Conservation (phyloP, 2,888 invertebrate genomes). For the Bellardia pandia region DNA sequence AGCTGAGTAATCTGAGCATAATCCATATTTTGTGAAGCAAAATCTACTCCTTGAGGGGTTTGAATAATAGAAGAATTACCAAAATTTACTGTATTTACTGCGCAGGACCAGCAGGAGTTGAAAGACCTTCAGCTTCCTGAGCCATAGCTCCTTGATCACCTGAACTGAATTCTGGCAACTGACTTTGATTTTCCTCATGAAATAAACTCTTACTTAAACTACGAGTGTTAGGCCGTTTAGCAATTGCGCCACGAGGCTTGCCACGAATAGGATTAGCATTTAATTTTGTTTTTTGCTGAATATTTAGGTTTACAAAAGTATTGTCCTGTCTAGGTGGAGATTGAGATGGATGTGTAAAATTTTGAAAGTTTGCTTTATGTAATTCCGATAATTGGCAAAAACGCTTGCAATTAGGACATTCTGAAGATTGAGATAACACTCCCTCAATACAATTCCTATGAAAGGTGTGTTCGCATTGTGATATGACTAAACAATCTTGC, state of each 20-base stretch:
- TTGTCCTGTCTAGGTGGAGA: no score
- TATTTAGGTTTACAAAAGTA: no score
- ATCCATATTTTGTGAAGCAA: not conserved
- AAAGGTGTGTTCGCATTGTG: no score
- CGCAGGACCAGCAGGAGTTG: not conserved
- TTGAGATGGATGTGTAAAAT: not conserved
- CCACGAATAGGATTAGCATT: not conserved
- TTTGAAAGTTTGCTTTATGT: not conserved
- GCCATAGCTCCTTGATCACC: not conserved
- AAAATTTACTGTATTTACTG: not conserved
- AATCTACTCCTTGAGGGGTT: not conserved
- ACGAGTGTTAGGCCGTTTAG: not conserved
- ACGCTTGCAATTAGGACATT: not conserved
- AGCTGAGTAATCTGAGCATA: not conserved
- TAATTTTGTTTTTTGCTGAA: not conserved
- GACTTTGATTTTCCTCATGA: not conserved
- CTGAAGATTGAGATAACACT: constrained; percentile 1
- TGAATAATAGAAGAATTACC: not conserved
- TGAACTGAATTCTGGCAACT: not conserved
- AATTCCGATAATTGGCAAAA: not conserved
- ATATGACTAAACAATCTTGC: no score
- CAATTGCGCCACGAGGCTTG: not conserved
- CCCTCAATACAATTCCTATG: no score
- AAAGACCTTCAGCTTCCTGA: not conserved
- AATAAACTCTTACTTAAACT: not conserved